Evolutionary conservation across 35 echinoderm and acorn worm genomes (phyloP), one percentile per base, ranked within the genome.

Genomic region (Apostichopus parvimensis): DNA sequence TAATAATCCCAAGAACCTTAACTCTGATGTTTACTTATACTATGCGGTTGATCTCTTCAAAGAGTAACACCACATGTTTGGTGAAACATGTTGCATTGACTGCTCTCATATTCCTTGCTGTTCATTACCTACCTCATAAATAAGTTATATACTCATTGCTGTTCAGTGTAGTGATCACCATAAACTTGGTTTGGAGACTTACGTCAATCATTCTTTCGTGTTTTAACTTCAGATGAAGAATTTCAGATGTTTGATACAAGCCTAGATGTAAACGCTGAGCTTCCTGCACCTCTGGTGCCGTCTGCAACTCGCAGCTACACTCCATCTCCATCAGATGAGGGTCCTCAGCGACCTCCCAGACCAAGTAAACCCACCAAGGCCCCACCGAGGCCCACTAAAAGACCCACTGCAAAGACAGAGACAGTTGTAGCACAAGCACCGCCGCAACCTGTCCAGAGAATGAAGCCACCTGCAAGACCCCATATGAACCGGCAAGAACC

Each of bases 221-320:
- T 28, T 62, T n/a, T 11, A 66, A 66, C 10, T 11, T 1, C 65
- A 94, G 93, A 94, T 94, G 93, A 94, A 77, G 93, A 94, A 55
- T 79, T 94, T 14, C 58, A 90, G 28, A 79, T 91, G 59, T 34
- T 90, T 15, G 66, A 91, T 61, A 66, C 73, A 66, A 91, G 79
- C 12, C 53, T 61, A 10, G 80, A 83, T 11, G 72, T 91, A 26
- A 20, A 64, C 6, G 14, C 80, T 14, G 56, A 61, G 17, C 92
- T 95, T 20, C 94, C 92, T 25, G 91, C 94, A 5, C 94, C 92
- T 6, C 12, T 95, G 13, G 52, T 92, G 4, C 94, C 94, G 72
- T 89, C 14, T 28, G 75, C 28, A 76, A 28, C 54, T 82, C 84
- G 6, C 60, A 85, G 22, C 76, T 79, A 11, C 56, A 73, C 77